Evolutionary conservation across 1,140 invertebrate species (phyloP).

Genomic region (Caenorhabditis brenneri): DNA sequence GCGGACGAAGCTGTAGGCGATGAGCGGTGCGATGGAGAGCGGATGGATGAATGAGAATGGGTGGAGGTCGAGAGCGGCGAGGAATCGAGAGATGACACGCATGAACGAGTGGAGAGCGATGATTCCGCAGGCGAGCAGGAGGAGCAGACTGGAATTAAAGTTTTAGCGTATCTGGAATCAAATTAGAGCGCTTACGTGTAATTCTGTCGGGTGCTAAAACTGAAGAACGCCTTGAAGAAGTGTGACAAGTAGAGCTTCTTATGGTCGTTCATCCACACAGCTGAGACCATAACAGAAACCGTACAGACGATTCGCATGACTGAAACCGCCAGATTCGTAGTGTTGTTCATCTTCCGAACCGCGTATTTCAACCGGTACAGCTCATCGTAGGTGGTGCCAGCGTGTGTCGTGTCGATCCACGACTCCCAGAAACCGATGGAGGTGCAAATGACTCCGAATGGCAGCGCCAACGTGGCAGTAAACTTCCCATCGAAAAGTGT

Average conservation of each 20-base stretch:
- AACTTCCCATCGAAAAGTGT: conserved; percentile 40
- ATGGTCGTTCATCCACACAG: conserved; percentile 45
- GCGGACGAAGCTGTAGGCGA: not conserved
- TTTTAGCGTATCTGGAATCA: not conserved
- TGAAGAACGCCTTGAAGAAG: conserved; percentile 47
- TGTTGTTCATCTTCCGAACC: conserved; percentile 58
- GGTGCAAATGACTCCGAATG: conserved; percentile 56
- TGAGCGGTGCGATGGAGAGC: conserved; percentile 33
- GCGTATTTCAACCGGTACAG: conserved; percentile 68
- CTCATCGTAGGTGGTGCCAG: conserved; percentile 56
- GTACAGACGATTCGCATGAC: conserved; percentile 54
- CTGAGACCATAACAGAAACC: conserved; percentile 48
- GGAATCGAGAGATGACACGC: conserved; percentile 45
- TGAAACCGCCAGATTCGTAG: conserved; percentile 56
- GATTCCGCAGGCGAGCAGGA: conserved; percentile 24
- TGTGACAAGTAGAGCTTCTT: conserved; percentile 18
- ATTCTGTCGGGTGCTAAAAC: conserved; percentile 2
- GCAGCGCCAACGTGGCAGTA: conserved; percentile 42
- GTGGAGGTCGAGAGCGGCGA: conserved; percentile 48
- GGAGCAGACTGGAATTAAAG: conserved; percentile 15
- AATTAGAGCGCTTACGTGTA: not conserved
- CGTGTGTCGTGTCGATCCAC: conserved; percentile 59
- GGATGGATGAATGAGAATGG: conserved; percentile 45
- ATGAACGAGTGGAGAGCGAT: conserved; percentile 10
- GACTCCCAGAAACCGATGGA: conserved; percentile 66